Evolutionary conservation across 2,888 invertebrate genomes (phyloP), one percentile per base, ranked within the genome.

Genomic region (Brenthis daphne): DNA sequence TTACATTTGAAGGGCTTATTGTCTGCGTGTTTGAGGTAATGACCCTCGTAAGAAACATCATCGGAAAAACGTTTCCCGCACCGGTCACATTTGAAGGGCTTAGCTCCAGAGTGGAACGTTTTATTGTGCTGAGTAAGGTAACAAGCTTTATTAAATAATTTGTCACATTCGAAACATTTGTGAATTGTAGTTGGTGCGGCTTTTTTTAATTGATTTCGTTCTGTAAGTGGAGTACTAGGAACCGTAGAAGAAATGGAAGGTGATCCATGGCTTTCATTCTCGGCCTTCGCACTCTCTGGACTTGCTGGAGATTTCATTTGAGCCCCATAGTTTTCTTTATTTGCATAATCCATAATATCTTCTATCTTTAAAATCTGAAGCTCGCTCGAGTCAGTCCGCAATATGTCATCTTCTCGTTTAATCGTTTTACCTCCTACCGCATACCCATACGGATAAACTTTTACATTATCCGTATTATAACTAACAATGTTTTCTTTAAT

Each of bases 81-180:
- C 77, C 96, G 94, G 79, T 94, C 94, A 83, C 98, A 98, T 85
- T 97, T 97, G 85, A 94, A 97, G 16, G 97, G 97, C 84, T 96
- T 97, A 80, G 96, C 96, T 73, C 97, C 97, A 74, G 95, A 95
- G 86, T 98, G 98, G 88, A 97, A 97, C 76, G 96, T 96, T 86
- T 97, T 97, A 88, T 97, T 97, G 88, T 98, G 98, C 85, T 98
- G 98, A 64, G 97, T 98, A 68, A 98, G 92, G 84, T 98, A 98
- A 85, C 98, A 98, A 63, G 96, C 95, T 80, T 96, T 96, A 85
- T 96, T 96, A 89, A 98, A 98, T 55, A 95, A 89, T 86, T 97
- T 97, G 85, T 96, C 95, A 88, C 98, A 98, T 81, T 96, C 95
- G 80, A 95, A 94, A 87, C 97, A 98, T 87, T 96, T 96, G 85